Percentiles rank a stretch among this genome's conserved stretches.
Evolutionary conservation across 2,113 vertebrate genomes (phyloP).

Genomic region (Bos taurus): DNA sequence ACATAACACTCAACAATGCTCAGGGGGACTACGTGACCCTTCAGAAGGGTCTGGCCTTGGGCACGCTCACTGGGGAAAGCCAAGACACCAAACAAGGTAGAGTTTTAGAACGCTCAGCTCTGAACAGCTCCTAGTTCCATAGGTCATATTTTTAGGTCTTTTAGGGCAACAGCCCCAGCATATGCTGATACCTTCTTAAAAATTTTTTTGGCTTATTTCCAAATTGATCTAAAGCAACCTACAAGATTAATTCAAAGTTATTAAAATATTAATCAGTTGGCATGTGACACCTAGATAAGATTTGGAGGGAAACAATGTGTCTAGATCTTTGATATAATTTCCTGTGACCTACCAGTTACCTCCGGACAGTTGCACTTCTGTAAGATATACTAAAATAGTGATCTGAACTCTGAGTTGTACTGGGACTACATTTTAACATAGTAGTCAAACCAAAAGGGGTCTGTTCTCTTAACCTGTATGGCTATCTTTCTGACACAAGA

Average conservation of each 20-base stretch:
- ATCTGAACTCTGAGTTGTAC: not conserved
- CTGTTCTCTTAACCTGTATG: not conserved
- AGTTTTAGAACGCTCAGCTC: not conserved
- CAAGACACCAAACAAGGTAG: accelerated
- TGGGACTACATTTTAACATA: not conserved
- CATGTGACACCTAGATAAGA: not conserved
- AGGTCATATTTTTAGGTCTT: not conserved
- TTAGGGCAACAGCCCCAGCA: too few relatives aligned
- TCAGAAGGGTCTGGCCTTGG: not conserved
- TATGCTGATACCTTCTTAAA: not conserved
- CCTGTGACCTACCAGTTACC: not conserved
- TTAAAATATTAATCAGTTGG: not conserved
- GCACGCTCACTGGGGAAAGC: not conserved
- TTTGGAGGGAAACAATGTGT: not conserved
- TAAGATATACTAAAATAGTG: not conserved
- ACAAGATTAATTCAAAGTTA: not conserved
- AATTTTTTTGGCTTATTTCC: not conserved
- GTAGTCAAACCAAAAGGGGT: not conserved
- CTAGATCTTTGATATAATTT: not conserved
- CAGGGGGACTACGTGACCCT: not conserved
- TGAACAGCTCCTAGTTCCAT: not conserved
- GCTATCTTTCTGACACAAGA: not conserved
- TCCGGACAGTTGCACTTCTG: not conserved
- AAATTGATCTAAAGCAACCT: not conserved
- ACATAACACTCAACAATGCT: not conserved